Conservation (phyloP, 2,888 invertebrate species). For the Drosophila tripunctata region DNA sequence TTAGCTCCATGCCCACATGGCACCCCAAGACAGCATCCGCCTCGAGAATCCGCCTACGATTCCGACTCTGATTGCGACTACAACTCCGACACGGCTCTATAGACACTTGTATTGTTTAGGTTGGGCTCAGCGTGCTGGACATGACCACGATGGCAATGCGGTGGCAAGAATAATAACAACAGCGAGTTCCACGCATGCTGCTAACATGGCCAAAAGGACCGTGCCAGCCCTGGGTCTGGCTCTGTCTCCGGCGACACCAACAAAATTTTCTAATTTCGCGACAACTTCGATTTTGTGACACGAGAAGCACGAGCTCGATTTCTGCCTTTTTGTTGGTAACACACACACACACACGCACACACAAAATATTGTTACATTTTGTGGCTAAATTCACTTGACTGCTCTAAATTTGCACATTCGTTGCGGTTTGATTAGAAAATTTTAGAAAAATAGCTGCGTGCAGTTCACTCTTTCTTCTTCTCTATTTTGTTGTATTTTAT, state of each 20-base stretch:
- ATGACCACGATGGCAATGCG: conserved; percentile 52
- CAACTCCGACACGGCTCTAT: too few relatives aligned
- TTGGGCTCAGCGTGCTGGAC: conserved; percentile 46
- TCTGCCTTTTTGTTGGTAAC: background rate
- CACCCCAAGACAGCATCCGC: conserved; percentile 24
- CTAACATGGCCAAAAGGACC: conserved; percentile 52
- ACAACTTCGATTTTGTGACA: conserved; percentile 61
- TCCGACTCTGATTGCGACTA: too few relatives aligned
- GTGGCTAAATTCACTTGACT: conserved; percentile 10
- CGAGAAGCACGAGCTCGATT: conserved; percentile 9
- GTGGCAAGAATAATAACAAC: conserved; percentile 23
- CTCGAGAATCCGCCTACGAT: conserved; percentile 4
- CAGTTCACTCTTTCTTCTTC: conserved; percentile 9
- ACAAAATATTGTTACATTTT: conserved; percentile 22
- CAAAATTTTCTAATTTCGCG: conserved; percentile 66
- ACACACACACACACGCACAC: too few relatives aligned
- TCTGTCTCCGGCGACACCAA: conserved; percentile 21
- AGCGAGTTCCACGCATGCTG: conserved; percentile 37
- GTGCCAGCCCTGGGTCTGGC: conserved; percentile 49
- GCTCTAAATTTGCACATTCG: conserved; percentile 21
- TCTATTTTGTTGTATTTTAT: conserved; percentile 20
- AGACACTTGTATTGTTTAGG: conserved; percentile 2
- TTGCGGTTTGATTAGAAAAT: conserved; percentile 44
- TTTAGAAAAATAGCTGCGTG: conserved; percentile 61
- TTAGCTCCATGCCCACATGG: conserved; percentile 56